Percentiles rank a stretch among this genome's conserved stretches.
These are phyloP conservation scores for Cylloceria caligata DNA, from an alignment of 2,888 invertebrate genomes.

Conservation along the genomic window DNA sequence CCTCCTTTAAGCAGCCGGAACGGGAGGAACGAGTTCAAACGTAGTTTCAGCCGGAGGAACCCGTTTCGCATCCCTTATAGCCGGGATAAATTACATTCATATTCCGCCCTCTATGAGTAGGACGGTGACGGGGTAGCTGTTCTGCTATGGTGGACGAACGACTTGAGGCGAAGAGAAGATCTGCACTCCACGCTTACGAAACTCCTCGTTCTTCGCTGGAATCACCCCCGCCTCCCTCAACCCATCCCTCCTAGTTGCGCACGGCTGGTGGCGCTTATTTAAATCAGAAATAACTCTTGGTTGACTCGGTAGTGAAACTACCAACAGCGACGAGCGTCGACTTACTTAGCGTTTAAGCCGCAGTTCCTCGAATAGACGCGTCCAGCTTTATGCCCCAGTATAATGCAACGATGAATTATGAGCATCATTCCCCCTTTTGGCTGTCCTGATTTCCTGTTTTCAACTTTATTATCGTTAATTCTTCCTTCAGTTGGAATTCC, in stretches of 20 bases:
- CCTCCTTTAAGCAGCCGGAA: constrained; percentile 69
- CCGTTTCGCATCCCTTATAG: constrained; percentile 78
- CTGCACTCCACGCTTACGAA: constrained; percentile 51
- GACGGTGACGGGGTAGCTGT: constrained; percentile 31
- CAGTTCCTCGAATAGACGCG: constrained; percentile 29
- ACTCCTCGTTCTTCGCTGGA: constrained; percentile 34
- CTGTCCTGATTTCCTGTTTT: background rate
- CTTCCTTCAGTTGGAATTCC: background rate
- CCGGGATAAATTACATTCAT: constrained; percentile 81
- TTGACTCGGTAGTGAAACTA: constrained; percentile 54
- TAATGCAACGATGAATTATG: constrained; percentile 34
- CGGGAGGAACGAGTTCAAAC: constrained; percentile 77
- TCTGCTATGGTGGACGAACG: constrained; percentile 51
- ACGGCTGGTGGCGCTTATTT: constrained; percentile 73
- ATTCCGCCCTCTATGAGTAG: constrained; percentile 67
- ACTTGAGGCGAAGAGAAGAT: constrained; percentile 34
- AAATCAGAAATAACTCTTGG: constrained; percentile 78
- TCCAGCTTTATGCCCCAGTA: constrained; percentile 2
- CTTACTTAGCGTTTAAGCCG: constrained; percentile 67
- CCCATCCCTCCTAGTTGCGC: constrained; percentile 30
- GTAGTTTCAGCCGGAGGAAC: constrained; percentile 73
- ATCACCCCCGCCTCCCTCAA: constrained; percentile 11
- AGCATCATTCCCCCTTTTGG: background rate
- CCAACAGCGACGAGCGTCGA: constrained; percentile 46
- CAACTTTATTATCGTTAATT: background rate